Base-by-base conservation (phyloP, 2,888 invertebrate genomes). In the Scrobipalpa costella region DNA sequence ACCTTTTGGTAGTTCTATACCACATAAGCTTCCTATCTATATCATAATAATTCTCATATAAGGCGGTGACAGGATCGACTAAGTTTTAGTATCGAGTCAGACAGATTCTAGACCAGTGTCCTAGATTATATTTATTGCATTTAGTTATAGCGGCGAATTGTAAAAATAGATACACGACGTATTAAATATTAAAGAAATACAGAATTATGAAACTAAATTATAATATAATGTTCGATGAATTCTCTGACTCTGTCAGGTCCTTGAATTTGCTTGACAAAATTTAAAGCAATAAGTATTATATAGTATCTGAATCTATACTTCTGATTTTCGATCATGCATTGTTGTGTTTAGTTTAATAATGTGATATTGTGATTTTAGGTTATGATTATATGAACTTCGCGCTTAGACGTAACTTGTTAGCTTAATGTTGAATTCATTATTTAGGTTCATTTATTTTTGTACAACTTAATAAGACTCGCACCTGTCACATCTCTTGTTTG, bases 101-200 rank as follows among this genome's bases (percentile, higher is more conserved):
- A 13, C 13, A 40, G 3, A 44, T 15, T 44, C 44, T n/a, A 44
- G 44, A n/a, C 9, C 7, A 50, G 11, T 66, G 68, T 71, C 76
- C 74, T 78, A 81, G 77, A 81, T 78, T 85, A 81, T 89, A 90
- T 90, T 89, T 90, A 90, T 88, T 89, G 90, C 90, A 89, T 91
- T 90, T 90, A 90, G 89, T 79, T 83, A 77, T 83, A 81, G 84
- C 70, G 78, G 82, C 81, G 77, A 85, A 34, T 79, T 90, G 90
- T 90, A 88, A 85, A 88, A 87, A 86, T 81, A 84, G 78, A 79
- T 75, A 80, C 75, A 73, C 83, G 76, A 79, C 82, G 79, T 86
- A 80, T 83, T 81, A 82, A 50, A 50, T 50, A 55, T 34, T 55
- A 52, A 13, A 71, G 70, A 73, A 73, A 61, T 49, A 58, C 62